These are phyloP conservation scores for Panagrolaimus sp. DNA, from an alignment of 1,140 invertebrate genomes.

Conservation along the genomic window DNA sequence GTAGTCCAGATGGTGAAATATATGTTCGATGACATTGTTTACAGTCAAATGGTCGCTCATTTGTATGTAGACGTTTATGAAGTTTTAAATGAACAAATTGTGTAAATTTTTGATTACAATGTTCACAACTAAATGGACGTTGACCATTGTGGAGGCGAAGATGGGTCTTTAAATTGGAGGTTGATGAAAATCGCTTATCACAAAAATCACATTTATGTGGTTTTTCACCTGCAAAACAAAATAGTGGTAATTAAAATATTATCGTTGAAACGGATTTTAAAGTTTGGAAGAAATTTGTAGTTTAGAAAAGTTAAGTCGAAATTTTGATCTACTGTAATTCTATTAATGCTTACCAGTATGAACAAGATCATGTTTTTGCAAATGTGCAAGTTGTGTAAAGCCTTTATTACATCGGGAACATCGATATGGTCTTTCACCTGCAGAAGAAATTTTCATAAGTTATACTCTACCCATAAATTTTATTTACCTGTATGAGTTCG, in stretches of 20 bases:
- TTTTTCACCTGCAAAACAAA: constrained; percentile 71
- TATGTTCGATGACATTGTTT: constrained; percentile 93
- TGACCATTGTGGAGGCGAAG: constrained; percentile 75
- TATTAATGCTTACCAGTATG: constrained; percentile 70
- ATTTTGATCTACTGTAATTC: background rate
- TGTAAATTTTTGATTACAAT: constrained; percentile 94
- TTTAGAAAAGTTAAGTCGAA: no score
- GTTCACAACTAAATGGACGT: constrained; percentile 87
- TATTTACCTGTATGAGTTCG: constrained; percentile 73
- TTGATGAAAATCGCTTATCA: constrained; percentile 93
- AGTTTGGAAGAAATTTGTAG: no score
- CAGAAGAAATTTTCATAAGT: no score
- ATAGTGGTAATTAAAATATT: no score
- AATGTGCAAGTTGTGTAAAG: constrained; percentile 89
- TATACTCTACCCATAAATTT: no score
- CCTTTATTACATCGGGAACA: constrained; percentile 91
- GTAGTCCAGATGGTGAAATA: constrained; percentile 83
- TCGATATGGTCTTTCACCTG: constrained; percentile 81
- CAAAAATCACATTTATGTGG: constrained; percentile 96
- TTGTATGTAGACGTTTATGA: constrained; percentile 91
- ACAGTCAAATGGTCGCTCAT: constrained; percentile 89
- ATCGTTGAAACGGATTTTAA: no score
- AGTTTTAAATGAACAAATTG: constrained; percentile 95
- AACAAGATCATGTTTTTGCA: constrained; percentile 94
- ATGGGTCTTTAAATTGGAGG: constrained; percentile 97